These are phyloP conservation scores for Polyommatus icarus DNA, from an alignment of 2,888 invertebrate genomes.

Conservation along the genomic window DNA sequence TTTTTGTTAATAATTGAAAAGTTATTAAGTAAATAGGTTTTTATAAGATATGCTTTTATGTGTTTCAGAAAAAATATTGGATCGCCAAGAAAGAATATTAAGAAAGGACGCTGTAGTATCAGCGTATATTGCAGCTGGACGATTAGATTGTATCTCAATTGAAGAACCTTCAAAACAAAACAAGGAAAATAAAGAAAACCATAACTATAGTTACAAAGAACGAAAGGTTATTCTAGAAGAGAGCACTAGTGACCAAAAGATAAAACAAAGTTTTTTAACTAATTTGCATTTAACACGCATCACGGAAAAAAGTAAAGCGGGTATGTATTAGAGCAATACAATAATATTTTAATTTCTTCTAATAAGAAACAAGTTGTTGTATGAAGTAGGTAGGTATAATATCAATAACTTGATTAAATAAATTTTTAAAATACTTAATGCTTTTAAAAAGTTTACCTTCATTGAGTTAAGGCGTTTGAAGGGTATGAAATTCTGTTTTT, in stretches of 20 bases:
- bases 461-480: background rate
- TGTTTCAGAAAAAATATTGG: conserved; percentile 76
- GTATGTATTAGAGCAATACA: conserved; percentile 56
- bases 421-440: too few species aligned
- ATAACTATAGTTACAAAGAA: conserved; percentile 23
- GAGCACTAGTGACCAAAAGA: conserved; percentile 51
- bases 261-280: conserved; percentile 81
- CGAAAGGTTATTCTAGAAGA: conserved; percentile 40
- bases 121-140: conserved; percentile 67
- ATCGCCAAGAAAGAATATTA: conserved; percentile 80
- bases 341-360: background rate
- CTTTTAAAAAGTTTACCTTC: background rate
- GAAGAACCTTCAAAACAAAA: conserved; percentile 47
- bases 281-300: conserved; percentile 80
- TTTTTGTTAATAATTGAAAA: background rate
- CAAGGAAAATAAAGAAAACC: conserved; percentile 33
- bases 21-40: background rate
- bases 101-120: conserved; percentile 74
- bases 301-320: conserved; percentile 78
- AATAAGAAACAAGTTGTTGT: background rate
- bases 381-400: too few species aligned
- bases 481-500: background rate
- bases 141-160: conserved; percentile 54
- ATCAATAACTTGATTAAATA: too few species aligned
- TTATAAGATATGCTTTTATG: background rate